Percentiles rank a stretch among this genome's conserved stretches.
These are phyloP conservation scores for Petrocephalus microphthalmus DNA, from an alignment of 2,113 vertebrate genomes.

Conservation along the genomic window DNA sequence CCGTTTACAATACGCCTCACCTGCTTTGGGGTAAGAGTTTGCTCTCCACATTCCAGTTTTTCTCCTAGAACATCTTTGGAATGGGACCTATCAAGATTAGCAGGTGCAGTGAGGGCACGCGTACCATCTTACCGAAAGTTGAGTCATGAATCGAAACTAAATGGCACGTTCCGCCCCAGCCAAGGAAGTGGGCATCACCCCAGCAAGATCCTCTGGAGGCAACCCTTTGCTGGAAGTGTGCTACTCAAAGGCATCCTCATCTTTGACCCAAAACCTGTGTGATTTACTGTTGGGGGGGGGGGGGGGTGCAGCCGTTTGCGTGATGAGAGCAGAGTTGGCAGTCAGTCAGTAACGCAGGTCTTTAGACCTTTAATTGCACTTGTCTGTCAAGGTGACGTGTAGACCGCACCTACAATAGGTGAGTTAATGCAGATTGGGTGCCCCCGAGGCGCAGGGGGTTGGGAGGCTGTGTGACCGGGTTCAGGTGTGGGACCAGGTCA, in stretches of 20 bases:
- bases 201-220: not conserved
- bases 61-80: not conserved
- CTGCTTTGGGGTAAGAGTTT: not conserved
- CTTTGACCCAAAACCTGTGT: not conserved
- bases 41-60: not conserved
- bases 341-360: constrained; percentile 31
- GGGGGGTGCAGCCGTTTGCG: constrained; percentile 26
- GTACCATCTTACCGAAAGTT: not conserved
- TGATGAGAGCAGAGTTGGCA: constrained; percentile 42
- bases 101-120: not conserved
- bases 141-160: not conserved
- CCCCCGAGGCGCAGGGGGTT: not conserved
- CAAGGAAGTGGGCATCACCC: not conserved
- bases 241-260: not conserved
- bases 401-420: constrained; percentile 34
- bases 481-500: not conserved
- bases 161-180: not conserved
- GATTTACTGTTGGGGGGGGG: constrained; percentile 3
- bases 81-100: not conserved
- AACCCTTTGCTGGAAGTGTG: not conserved
- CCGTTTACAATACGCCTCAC: not conserved
- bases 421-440: constrained; percentile 27
- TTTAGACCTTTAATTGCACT: constrained; percentile 54
- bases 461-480: not conserved
- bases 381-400: constrained; percentile 47